Evolutionary conservation across 2,888 invertebrate genomes (phyloP).

Genomic region (Serrognathus titanus): DNA sequence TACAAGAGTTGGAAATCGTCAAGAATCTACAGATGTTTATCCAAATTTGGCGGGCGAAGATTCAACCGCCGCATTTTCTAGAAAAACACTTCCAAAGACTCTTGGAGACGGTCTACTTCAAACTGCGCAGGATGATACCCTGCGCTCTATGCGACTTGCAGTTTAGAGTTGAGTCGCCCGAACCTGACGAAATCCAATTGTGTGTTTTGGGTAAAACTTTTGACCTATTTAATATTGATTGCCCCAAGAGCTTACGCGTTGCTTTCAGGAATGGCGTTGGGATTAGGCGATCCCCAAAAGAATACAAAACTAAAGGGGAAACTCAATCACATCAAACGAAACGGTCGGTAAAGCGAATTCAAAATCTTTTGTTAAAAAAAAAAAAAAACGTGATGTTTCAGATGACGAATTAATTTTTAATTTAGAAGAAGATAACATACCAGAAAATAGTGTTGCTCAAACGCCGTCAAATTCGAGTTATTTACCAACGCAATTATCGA

Average conservation of each 20-base stretch:
- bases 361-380: not conserved
- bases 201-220: constrained; percentile 51
- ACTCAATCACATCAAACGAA: constrained; percentile 40
- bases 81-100: constrained; percentile 56
- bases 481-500: constrained; percentile 43
- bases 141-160: constrained; percentile 78
- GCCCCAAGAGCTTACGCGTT: not conserved
- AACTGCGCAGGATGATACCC: constrained; percentile 82
- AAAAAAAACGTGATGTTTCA: constrained; percentile 20
- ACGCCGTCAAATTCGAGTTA: constrained; percentile 18
- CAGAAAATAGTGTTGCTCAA: constrained; percentile 37
- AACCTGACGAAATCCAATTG: constrained; percentile 69
- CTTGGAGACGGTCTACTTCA: constrained; percentile 79
- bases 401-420: constrained; percentile 82
- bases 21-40: constrained; percentile 79
- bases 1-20: constrained; percentile 64
- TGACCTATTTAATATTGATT: not conserved
- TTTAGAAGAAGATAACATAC: constrained; percentile 69
- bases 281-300: constrained; percentile 61
- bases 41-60: constrained; percentile 72
- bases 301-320: constrained; percentile 50
- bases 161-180: constrained; percentile 83
- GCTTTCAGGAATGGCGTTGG: constrained; percentile 71
- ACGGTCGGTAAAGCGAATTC: constrained; percentile 28
- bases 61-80: constrained; percentile 50